Base-by-base conservation (phyloP, 2,113 vertebrate species). In the Xenotilapia caudafasciata region DNA sequence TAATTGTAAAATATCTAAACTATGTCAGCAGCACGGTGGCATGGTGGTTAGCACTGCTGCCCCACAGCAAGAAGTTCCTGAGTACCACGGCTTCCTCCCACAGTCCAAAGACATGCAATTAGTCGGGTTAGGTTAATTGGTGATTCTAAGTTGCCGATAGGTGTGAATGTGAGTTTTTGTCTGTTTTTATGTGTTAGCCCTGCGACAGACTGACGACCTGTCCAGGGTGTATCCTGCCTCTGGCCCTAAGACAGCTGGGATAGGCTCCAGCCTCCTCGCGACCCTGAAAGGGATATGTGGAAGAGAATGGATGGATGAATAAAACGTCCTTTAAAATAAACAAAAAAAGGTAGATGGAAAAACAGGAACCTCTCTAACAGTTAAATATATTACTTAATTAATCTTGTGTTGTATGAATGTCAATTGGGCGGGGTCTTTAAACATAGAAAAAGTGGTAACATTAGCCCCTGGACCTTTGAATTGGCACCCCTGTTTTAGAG, bases 371-470 rank as follows among this genome's bases (percentile, higher is more conserved):
- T 19, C 3, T 62, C 15, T 62, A 33, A 62, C 9, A 33, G 28
- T 33, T 33, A 62, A 33, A 33, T 62, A 19, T 62, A 33, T 35
- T n/a, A 65, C 17, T 2, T 65, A 65, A 7, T 35, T 62, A n/a
- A 65, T 65, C 31, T 65, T 35, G 17, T 65, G 60, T 35, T 65
- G 31, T 65, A n/a, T 65, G 60, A 65, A 65, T 35, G 31, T 35
- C 31, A 65, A 65, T 35, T 65, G 60, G 17, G 31, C 3, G 2
- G 17, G 9, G 17, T n/a, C 60, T 65, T 65, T 62, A 35, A 35
- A 62, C 58, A 35, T 19, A 62, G 9, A 35, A 65, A 65, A 38
- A n/a, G 60, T n/a, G 38, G 17, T 38, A 65, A 38, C 31, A 65
- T 65, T 65, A 2, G 6, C 33, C 19, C 17, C 33, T 38, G 10